Base-by-base conservation (phyloP, 2,888 invertebrate genomes). In the Ophion slaviceki region DNA sequence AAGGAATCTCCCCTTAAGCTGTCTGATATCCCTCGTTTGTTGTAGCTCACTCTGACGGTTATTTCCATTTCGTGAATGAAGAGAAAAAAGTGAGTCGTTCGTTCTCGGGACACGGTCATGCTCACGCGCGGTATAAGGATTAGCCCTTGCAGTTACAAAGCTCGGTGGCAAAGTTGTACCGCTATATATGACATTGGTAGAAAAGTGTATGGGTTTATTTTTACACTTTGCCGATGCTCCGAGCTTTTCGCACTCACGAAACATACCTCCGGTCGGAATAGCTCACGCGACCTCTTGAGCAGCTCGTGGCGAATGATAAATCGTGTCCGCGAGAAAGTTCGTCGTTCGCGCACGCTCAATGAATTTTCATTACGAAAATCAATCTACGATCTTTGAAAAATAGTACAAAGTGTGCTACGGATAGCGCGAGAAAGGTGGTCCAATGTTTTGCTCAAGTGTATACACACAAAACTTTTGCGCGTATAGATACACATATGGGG, bases 181-280 rank as follows among this genome's bases (percentile, higher is more conserved):
- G 64, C 74, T 66, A 11, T 82, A 77, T 66, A 68, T 64, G 68
- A 61, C 47, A 53, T 74, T n/a, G 76, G 62, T 74, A 66, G 74
- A 80, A 75, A 83, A 86, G 82, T 83, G 83, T 81, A 86, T 86
- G 78, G 86, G 86, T 86, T 86, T 86, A 86, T 83, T 86, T 86
- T 86, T 86, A 84, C 77, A 72, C 84, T 72, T 72, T 68, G 68
- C 68, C 77, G 75, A 71, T 72, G 76, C 53, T 82, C 76, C 62
- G 78, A 74, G 77, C 68, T 77, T 53, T 77, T 83, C 47, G 62
- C 71, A 78, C 74, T 67, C 83, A 11, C 36, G 75, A 80, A 72
- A 67, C 77, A 71, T 77, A 74, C 82, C 57, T 77, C 47, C 76
- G 67, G 68, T 61, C 32, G 32, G 67, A 77, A 68, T 77, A 81